Evolutionary conservation across 2,797 vertebrate genomes (phyloP).

Genomic region (Propithecus perrieri): DNA sequence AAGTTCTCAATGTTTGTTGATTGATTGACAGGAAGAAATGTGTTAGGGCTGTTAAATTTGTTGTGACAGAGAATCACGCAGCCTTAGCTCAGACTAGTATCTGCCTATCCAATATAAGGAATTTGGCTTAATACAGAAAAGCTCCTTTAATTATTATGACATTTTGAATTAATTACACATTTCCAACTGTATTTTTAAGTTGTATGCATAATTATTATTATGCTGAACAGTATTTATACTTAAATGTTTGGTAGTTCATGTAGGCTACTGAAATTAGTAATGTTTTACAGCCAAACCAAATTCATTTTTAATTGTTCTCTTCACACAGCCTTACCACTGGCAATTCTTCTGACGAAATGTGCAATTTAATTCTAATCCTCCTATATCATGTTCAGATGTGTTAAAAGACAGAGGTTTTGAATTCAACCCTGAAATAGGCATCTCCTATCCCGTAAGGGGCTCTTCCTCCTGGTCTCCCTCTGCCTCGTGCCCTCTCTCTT

Average conservation of each 20-base stretch:
- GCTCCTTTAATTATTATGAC: constrained; percentile 62
- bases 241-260: constrained; percentile 56
- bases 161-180: constrained; percentile 68
- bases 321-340: background rate
- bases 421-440: background rate
- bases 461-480: background rate
- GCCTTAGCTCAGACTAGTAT: constrained; percentile 35
- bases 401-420: background rate
- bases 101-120: constrained; percentile 43
- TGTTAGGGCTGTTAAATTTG: constrained; percentile 61
- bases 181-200: constrained; percentile 58
- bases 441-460: background rate
- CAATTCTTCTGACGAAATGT: background rate
- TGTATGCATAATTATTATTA: constrained; percentile 45
- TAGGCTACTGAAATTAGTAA: constrained; percentile 41
- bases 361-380: background rate
- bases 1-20: constrained; percentile 59
- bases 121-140: constrained; percentile 50
- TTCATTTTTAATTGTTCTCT: constrained; percentile 12
- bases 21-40: constrained; percentile 55
- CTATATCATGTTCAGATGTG: background rate
- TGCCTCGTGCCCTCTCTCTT: background rate
- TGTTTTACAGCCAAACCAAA: constrained; percentile 31
- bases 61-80: constrained; percentile 54
- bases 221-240: constrained; percentile 53